These are phyloP conservation scores for Osedax frankpressi DNA, from an alignment of 2,888 invertebrate genomes.

Conservation along the genomic window DNA sequence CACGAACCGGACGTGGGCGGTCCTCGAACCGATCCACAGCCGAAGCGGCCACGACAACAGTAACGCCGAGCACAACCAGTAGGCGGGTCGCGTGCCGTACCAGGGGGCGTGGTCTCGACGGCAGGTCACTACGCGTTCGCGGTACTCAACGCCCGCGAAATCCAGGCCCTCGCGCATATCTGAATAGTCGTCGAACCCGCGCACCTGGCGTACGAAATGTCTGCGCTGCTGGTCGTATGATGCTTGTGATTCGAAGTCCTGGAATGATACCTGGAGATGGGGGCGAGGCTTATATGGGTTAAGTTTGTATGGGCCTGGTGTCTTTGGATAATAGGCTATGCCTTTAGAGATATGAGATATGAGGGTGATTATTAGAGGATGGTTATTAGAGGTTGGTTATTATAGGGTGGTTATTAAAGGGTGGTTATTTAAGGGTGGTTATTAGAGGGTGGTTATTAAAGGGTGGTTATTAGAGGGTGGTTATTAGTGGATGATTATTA, in stretches of 20 bases:
- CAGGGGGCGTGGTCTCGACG: slow-evolving; percentile 44
- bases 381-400: too few relatives aligned
- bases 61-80: slow-evolving; percentile 62
- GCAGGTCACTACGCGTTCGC: neutral
- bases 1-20: slow-evolving; percentile 68
- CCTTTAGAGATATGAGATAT: too few relatives aligned
- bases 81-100: slow-evolving; percentile 57
- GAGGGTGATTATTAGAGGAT: too few relatives aligned
- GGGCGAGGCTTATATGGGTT: too few relatives aligned
- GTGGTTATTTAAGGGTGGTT: too few relatives aligned
- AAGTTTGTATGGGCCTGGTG: too few relatives aligned
- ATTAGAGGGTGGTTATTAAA: too few relatives aligned
- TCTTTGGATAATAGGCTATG: too few relatives aligned
- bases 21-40: slow-evolving; percentile 65
- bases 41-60: slow-evolving; percentile 71
- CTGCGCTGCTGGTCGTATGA: neutral
- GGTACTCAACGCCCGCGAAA: neutral
- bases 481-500: too few relatives aligned
- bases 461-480: too few relatives aligned
- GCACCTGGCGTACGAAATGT: neutral
- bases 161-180: neutral
- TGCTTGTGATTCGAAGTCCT: neutral
- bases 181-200: neutral
- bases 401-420: too few relatives aligned
- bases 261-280: neutral